Base-by-base conservation (phyloP, 2,888 invertebrate species). In the Pharmacophagus antenor region DNA sequence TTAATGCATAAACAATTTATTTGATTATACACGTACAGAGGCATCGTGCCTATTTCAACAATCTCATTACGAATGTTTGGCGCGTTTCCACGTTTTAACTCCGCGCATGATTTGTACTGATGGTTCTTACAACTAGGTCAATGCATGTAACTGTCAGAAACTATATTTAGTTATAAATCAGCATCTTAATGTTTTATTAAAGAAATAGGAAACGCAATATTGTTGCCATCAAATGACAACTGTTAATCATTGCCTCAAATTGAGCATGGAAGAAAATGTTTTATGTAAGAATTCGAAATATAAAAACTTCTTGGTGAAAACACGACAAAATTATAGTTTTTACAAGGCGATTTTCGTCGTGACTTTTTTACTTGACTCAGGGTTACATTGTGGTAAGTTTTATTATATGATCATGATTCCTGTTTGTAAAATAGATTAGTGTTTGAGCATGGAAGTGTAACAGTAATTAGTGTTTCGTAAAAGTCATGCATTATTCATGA, bases 111-210 rank as follows among this genome's bases (percentile, higher is more conserved):
- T 65, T 69, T 60, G 63, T 63, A 68, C 65, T 65, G 68, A 68
- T 68, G 69, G 67, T 71, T 63, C 67, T 71, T 72, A 62, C 49
- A 60, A 56, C 63, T 78, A 65, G 80, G 76, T 74, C 76, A 80
- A 73, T 72, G 71, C 67, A 48, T 62, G 56, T 44, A 18, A 37
- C 37, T 37, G 37, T 18, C 42, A 7, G 18, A 44, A 20, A 18
- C 42, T 44, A 44, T 44, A 18, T 18, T 44, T 44, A 17, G 42
- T 44, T 44, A n/a, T 37, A 37, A 37, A n/a, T 5, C 37, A 37
- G 15, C 15, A 37, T n/a, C 37, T n/a, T 37, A 3, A 37, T 37
- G 15, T 37, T 37, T 5, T 15, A n/a, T 37, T 37, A 37, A 2
- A 37, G 4, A n/a, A n/a, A 37, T 6, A 1, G 15, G 8, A 37